These are phyloP conservation scores for Halcyon malimbica DNA, from an alignment of 2,113 vertebrate genomes.

Conservation along the genomic window DNA sequence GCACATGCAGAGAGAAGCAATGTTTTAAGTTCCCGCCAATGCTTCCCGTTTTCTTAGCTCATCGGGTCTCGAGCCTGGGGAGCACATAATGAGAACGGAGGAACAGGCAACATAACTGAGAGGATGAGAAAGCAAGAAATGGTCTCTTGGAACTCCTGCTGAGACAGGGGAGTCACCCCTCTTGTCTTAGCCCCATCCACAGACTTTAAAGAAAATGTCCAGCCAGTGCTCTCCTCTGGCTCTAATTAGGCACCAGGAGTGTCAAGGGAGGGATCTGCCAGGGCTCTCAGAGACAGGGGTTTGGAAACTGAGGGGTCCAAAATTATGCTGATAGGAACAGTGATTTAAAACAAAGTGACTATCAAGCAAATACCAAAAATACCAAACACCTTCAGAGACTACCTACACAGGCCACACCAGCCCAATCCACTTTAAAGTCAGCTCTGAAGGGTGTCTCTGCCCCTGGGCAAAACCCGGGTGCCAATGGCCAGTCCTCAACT, in stretches of 20 bases:
- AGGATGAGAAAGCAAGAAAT: background rate
- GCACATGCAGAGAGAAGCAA: background rate
- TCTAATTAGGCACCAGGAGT: background rate
- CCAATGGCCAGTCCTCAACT: background rate
- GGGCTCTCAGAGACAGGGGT: background rate
- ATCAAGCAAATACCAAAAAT: background rate
- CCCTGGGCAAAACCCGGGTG: background rate
- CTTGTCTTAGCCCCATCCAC: background rate
- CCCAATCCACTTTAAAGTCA: background rate
- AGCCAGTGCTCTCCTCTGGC: background rate
- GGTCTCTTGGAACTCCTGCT: background rate
- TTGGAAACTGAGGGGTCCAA: background rate
- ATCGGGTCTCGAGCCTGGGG: accelerated
- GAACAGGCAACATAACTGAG: background rate
- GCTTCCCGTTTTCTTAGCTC: background rate
- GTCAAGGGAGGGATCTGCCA: background rate
- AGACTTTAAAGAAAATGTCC: background rate
- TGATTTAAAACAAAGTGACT: background rate
- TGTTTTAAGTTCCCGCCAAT: background rate
- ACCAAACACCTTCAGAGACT: background rate
- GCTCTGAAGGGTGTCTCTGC: background rate
- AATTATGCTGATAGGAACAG: background rate
- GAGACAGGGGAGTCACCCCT: background rate
- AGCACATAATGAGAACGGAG: background rate
- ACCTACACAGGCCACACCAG: background rate